These are phyloP conservation scores for Glaucopsyche alexis DNA, from an alignment of 2,888 invertebrate genomes.

Conservation along the genomic window DNA sequence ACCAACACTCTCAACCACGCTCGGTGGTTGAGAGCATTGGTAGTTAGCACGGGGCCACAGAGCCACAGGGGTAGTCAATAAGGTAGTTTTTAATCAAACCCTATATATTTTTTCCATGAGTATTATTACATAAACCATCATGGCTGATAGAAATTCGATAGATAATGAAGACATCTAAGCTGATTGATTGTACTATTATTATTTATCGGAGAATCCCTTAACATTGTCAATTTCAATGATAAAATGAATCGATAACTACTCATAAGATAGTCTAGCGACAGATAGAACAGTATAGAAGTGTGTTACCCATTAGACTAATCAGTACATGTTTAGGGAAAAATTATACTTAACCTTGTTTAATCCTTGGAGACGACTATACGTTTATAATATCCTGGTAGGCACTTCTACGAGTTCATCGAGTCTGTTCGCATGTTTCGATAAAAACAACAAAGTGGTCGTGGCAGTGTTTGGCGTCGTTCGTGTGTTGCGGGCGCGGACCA, in stretches of 20 bases:
- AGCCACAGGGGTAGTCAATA: too few relatives aligned
- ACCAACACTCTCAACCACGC: too few relatives aligned
- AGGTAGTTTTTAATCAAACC: too few relatives aligned
- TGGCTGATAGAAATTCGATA: background rate
- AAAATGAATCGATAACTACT: background rate
- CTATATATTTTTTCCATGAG: too few relatives aligned
- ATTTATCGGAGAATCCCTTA: background rate
- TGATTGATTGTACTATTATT: constrained; percentile 1
- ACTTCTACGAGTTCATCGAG: constrained; percentile 13
- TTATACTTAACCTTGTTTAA: background rate
- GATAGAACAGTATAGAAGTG: background rate
- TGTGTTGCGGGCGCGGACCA: background rate
- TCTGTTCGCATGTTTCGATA: constrained; percentile 18
- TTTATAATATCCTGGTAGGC: background rate
- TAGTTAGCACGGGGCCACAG: too few relatives aligned
- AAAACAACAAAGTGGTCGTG: background rate
- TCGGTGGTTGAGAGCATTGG: too few relatives aligned
- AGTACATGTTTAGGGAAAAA: background rate
- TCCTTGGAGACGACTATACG: background rate
- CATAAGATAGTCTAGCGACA: background rate
- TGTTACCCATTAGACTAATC: background rate
- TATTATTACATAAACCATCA: too few relatives aligned
- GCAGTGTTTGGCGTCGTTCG: background rate
- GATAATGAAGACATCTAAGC: background rate
- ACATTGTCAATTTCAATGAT: background rate